Evolutionary conservation across 1,140 invertebrate genomes (phyloP), one percentile per base, ranked within the genome.

Genomic region (Magallana gigas): DNA sequence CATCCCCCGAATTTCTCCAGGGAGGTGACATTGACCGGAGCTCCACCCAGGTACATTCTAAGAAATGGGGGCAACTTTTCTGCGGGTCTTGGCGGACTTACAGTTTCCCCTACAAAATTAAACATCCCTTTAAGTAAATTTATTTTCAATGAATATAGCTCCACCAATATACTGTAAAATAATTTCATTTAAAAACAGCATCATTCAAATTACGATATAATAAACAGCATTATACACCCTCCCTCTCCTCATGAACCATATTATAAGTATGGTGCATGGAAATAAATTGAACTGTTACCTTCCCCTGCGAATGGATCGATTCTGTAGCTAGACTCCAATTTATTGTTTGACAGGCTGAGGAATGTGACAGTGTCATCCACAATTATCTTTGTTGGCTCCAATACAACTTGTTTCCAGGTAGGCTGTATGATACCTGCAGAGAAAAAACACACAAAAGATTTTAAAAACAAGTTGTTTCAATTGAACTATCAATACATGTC

Each of bases 41-140:
- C 97, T 23, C 98, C 98, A 76, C 98, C 98, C 62, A 98, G 95
- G 95, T 98, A 98, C 87, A 98, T 96, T 94, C 98, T 97, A 92
- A 98, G 97, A 94, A 98, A 98, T 90, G 97, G 97, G 6, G 58
- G 58, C 29, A 18, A 16, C 29, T 29, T 59, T 23, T 16, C 12
- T n/a, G 97, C 96, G 8, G 97, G 97, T 88, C 98, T 95, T 93
- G 97, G 97, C 1, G 98, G 98, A 60, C 97, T 96, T 12, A 98
- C 96, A 80, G 97, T 96, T 83, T 83, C 81, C 18, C 11, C 68
- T 76, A 76, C 2, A 48, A 48, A 48, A 48, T 4, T 48, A 1
- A 48, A 48, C 36, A 48, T 4, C 36, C 36, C 5, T 48, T 5
- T 48, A 48, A 5, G 36, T 2, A 48, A 48, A 2, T 48, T 48